Evolutionary conservation across 2,113 vertebrate genomes (phyloP), one percentile per base, ranked within the genome.

Genomic region (Murina feae): DNA sequence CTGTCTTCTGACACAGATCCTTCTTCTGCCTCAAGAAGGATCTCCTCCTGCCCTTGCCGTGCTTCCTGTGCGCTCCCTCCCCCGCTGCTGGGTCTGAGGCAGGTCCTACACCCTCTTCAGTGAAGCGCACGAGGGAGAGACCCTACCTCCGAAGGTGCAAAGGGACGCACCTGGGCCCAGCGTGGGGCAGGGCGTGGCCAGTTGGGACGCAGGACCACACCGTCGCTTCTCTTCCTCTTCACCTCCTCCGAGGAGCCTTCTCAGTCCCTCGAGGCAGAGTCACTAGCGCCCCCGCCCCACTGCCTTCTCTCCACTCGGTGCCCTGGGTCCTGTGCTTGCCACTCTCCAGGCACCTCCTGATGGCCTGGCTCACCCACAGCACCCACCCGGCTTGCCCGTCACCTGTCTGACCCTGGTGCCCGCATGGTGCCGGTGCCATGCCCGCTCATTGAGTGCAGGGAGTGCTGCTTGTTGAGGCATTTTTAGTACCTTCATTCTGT

Each of bases 1-100:
- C 90, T 93, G 84, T 93, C 92, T 82, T 91, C 78, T 60, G 74
- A 53, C 20, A 65, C 17, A 65, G 68, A 25, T 39, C n/a, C n/a
- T n/a, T n/a, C n/a, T n/a, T 35, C 0, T 2, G 42, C 65, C 87
- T 91, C 35, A 17, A 8, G 80, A 81, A 28, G 28, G 60, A 1
- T n/a, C 3, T 1, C 14, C 13, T 37, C 30, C 20, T 3, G 10
- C 44, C 60, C 44, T 23, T 20, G 74, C 13, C 0, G 37, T 58
- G 68, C 80, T 55, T 1, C 51, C 32, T 1, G 2, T 32, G 72
- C 72, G 7, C 39, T 10, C 39, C 12, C 0, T 13, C 35, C n/a
- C 49, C 14, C 63, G 16, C 28, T 65, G 39, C 18, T 39, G 6
- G 3, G 10, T 32, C 35, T 11, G 18, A 14, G 71, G 39, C 18